Percentiles rank a stretch among this genome's conserved stretches.
Evolutionary conservation across 2,797 vertebrate genomes (phyloP).

Genomic region (Typhlichthys eigenmanni): DNA sequence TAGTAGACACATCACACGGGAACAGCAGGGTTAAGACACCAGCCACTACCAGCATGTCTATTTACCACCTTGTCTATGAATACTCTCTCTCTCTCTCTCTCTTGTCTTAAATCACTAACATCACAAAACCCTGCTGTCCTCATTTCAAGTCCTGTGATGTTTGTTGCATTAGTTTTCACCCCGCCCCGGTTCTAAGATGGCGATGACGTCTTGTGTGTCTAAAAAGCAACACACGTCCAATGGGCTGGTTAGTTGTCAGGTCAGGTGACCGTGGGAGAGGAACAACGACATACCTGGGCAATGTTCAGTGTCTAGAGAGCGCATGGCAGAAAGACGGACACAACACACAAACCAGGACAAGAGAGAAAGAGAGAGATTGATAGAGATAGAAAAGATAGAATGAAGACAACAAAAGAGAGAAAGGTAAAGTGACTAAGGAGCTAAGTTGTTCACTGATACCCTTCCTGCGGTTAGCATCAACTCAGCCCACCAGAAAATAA

Average conservation of each 20-base stretch:
- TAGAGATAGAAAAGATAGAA: slow-evolving; percentile 82
- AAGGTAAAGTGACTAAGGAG: slow-evolving; percentile 98
- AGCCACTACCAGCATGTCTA: background rate
- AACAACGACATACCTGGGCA: slow-evolving; percentile 99
- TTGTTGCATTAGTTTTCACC: slow-evolving; percentile 29
- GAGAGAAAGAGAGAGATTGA: slow-evolving; percentile 87
- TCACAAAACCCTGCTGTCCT: slow-evolving; percentile 61
- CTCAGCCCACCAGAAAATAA: slow-evolving; percentile 71
- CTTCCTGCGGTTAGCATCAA: slow-evolving; percentile 78
- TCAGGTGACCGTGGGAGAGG: slow-evolving; percentile 97
- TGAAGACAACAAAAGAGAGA: slow-evolving; percentile 79
- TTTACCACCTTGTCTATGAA: background rate
- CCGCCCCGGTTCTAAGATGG: slow-evolving; percentile 46
- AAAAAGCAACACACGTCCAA: slow-evolving; percentile 84
- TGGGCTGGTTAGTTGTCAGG: slow-evolving; percentile 86
- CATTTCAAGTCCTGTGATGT: slow-evolving; percentile 90
- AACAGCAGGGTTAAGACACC: too few relatives aligned
- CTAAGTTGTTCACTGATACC: slow-evolving; percentile 83
- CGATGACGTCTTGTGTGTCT: slow-evolving; percentile 81
- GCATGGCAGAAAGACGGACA: slow-evolving; percentile 89
- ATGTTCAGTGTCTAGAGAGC: slow-evolving; percentile 99
- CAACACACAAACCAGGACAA: slow-evolving; percentile 87
- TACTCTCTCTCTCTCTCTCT: slow-evolving; percentile 1
- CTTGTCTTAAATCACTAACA: background rate
- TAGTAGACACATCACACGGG: too few relatives aligned